A percentile compares a stretch with the other conserved stretches of the same genome.
Conservation (phyloP, 2,113 vertebrate genomes). For the Sinocyclocheilus anophthalmus region DNA sequence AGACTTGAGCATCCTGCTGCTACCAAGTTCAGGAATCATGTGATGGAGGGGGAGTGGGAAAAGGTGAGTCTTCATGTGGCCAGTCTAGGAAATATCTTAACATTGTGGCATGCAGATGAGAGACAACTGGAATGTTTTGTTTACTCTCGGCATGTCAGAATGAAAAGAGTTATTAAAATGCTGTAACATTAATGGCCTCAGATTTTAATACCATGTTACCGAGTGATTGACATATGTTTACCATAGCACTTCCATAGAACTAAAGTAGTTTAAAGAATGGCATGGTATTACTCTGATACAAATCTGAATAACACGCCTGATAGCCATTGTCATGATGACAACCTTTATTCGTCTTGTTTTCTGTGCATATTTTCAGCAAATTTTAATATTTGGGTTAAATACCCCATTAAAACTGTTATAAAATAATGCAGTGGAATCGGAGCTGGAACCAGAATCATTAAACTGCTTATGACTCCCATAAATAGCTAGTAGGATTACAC, state of each 20-base stretch:
- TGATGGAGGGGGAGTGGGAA: slow-evolving; percentile 99
- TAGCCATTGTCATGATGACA: neutral
- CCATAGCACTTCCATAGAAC: neutral
- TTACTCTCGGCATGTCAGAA: neutral
- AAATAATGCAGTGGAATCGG: neutral
- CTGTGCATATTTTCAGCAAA: neutral
- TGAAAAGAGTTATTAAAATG: neutral
- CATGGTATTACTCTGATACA: neutral
- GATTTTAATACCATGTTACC: neutral
- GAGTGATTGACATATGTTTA: neutral
- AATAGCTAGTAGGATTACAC: neutral
- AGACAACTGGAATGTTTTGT: neutral
- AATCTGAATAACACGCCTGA: neutral
- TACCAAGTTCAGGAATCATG: slow-evolving; percentile 97
- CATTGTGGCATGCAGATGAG: neutral
- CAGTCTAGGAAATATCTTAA: neutral
- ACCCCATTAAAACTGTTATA: neutral
- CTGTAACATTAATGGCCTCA: neutral
- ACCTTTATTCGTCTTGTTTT: neutral
- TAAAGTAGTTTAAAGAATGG: neutral
- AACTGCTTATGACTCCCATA: neutral
- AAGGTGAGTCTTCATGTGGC: slow-evolving; percentile 79
- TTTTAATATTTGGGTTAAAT: neutral
- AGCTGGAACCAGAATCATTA: neutral
- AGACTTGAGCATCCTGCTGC: slow-evolving; percentile 96